These are phyloP conservation scores for Balaenoptera acutorostrata DNA, from an alignment of 2,113 vertebrate species.

Conservation along the genomic window DNA sequence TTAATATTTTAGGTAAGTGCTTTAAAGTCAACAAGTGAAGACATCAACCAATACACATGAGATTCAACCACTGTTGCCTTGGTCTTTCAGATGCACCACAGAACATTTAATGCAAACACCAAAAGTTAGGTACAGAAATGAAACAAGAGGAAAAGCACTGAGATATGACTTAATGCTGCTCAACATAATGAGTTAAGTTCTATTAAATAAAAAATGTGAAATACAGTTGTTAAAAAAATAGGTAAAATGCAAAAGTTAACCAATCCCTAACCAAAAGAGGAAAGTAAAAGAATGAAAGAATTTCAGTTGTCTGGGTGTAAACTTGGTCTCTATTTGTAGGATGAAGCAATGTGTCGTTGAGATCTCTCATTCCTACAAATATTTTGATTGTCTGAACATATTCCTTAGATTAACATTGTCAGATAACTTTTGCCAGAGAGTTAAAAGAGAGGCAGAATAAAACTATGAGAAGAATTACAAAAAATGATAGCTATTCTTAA, in stretches of 20 bases:
- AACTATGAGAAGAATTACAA: background rate
- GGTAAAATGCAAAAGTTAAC: background rate
- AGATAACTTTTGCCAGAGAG: background rate
- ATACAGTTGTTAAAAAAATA: background rate
- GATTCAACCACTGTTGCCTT: background rate
- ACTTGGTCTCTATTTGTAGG: background rate
- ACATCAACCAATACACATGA: fast-evolving
- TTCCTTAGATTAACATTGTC: background rate
- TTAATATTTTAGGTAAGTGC: background rate
- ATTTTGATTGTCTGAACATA: background rate
- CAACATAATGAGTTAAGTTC: background rate
- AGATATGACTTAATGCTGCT: background rate
- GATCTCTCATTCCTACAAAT: background rate
- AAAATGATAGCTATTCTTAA: background rate
- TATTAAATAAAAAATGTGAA: background rate
- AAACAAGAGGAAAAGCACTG: background rate
- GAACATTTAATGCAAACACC: background rate
- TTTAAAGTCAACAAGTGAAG: background rate
- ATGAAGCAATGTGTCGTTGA: background rate
- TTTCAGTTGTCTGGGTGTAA: background rate
- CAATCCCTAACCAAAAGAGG: background rate
- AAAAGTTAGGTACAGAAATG: background rate
- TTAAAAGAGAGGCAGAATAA: background rate
- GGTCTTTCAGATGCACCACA: fast-evolving
- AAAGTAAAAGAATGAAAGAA: background rate